phyloP scores from a whole-genome alignment of 2,113 vertebrate species.

The Pterophyllum scalare region DNA sequence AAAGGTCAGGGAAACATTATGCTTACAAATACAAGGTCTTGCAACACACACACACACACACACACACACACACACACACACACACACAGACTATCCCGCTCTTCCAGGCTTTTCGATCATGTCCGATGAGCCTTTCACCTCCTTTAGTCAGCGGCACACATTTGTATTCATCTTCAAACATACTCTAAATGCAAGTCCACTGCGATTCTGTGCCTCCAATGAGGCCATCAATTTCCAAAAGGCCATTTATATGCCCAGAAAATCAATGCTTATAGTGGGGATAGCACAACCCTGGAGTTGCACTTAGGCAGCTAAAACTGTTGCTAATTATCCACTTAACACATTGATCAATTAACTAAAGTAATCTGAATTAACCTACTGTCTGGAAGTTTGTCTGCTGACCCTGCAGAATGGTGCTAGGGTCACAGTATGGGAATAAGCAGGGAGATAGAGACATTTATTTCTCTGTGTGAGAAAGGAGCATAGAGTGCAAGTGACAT shows the following conservation, averaged over 20 bases:
- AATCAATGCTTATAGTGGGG: constrained; percentile 83
- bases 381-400: constrained; percentile 86
- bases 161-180: constrained; percentile 83
- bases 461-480: constrained; percentile 65
- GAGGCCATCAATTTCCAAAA: constrained; percentile 85
- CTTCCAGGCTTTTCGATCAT: constrained; percentile 71
- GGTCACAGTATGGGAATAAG: constrained; percentile 72
- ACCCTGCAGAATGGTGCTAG: constrained; percentile 80
- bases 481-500: constrained; percentile 62
- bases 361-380: constrained; percentile 86
- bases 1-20: constrained; percentile 66
- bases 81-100: constrained; percentile 43
- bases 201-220: constrained; percentile 73
- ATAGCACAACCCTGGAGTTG: constrained; percentile 81
- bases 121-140: constrained; percentile 65
- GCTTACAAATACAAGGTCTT: constrained; percentile 46
- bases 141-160: constrained; percentile 68
- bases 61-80: constrained; percentile 35
- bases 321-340: constrained; percentile 87
- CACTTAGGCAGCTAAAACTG: constrained; percentile 85
- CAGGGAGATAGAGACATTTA: constrained; percentile 61
- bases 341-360: constrained; percentile 87
- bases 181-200: constrained; percentile 82
- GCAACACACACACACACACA: constrained; percentile 30
- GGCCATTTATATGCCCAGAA: constrained; percentile 85